Conservation (phyloP, 2,113 vertebrate genomes). For the Aegypius monachus region DNA sequence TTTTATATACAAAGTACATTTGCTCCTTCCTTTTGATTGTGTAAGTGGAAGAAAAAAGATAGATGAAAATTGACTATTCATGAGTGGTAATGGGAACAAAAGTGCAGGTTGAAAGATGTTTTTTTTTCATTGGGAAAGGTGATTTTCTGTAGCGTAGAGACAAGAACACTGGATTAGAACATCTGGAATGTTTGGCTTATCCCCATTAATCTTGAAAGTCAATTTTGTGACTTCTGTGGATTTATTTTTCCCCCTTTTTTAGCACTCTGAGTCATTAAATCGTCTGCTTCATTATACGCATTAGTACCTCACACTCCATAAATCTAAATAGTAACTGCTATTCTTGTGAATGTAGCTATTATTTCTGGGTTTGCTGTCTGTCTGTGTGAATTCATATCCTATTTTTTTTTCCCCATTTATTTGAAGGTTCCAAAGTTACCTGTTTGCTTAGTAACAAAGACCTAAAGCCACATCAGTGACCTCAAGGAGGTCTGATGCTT, state of each 20-base stretch:
- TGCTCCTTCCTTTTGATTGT: background rate
- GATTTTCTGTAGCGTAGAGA: background rate
- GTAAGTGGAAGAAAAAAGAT: background rate
- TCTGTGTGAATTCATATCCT: background rate
- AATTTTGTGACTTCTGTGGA: slow-evolving; percentile 15
- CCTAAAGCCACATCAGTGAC: background rate
- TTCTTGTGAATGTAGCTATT: slow-evolving; percentile 15
- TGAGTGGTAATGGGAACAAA: background rate
- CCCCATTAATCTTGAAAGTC: slow-evolving; percentile 34
- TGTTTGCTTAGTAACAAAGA: background rate
- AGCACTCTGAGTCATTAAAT: slow-evolving; percentile 45
- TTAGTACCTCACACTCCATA: slow-evolving; percentile 30
- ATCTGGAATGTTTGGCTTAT: slow-evolving; percentile 53
- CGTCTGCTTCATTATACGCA: slow-evolving; percentile 37
- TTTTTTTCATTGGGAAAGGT: background rate
- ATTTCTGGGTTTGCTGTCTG: slow-evolving; percentile 5
- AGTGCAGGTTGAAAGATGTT: background rate
- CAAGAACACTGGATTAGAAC: slow-evolving; percentile 1
- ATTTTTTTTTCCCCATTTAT: background rate
- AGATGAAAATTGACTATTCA: background rate
- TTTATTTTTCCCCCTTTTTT: slow-evolving; percentile 12
- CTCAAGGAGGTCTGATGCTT: background rate
- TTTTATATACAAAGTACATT: background rate
- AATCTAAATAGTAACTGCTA: slow-evolving; percentile 14
- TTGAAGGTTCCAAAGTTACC: background rate